Evolutionary conservation across 2,797 vertebrate species (phyloP), one percentile per base, ranked within the genome.

Genomic region (Alfaro cultratus): DNA sequence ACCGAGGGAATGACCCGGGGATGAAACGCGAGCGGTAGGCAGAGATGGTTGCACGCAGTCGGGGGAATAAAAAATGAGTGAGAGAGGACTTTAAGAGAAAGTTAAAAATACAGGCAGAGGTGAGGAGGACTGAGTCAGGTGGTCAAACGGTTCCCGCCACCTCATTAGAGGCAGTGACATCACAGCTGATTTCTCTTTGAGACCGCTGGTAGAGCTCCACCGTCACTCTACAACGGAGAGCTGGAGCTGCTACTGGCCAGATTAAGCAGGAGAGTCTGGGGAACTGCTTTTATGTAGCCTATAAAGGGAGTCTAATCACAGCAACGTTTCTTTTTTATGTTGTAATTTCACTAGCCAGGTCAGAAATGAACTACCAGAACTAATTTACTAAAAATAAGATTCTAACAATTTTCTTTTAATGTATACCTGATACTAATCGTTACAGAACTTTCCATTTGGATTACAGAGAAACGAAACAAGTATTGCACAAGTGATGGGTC

Each of bases 91-190:
- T 88, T 77, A 76, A 87, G 75, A 78, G 87, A 86, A 84, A 89
- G 91, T 88, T 81, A 85, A 90, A 93, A 89, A 84, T 80, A 88
- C 45, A 84, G 46, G 75, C 75, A 84, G 86, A 86, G 90, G 16
- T 93, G 90, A 89, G 86, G 86, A 89, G 88, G 92, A 91, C 89
- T 86, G 85, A 88, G 86, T 90, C 85, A 86, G 86, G 88, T 92
- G 87, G 90, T 91, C 90, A 88, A 89, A 92, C 82, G 74, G 74
- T 88, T 90, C 77, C 89, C 83, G 85, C 88, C 91, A 93, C 92
- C 92, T 95, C 89, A 89, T 93, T 91, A 89, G 86, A 76, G 82
- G 89, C 64, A 36, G 90, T 94, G 94, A 93, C 90, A 92, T 92
- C 92, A 91, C 86, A 86, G 88, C 76, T 75, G 84, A 93, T 90